These are phyloP conservation scores for Paramacrobiotus metropolitanus DNA, from an alignment of 1,140 invertebrate species.

Conservation along the genomic window DNA sequence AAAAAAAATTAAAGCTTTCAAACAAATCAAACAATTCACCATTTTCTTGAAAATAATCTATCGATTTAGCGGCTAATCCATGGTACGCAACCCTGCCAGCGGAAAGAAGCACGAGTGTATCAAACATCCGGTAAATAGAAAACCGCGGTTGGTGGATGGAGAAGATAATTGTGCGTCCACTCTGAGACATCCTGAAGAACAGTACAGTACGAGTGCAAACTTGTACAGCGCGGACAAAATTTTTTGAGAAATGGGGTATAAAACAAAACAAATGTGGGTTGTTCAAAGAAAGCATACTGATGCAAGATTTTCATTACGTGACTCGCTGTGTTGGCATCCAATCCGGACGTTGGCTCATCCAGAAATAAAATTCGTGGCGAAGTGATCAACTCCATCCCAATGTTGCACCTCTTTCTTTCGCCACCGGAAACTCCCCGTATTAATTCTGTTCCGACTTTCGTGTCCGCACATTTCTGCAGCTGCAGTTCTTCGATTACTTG, in stretches of 20 bases:
- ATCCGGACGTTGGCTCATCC: slow-evolving; percentile 25
- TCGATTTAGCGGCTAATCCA: slow-evolving; percentile 16
- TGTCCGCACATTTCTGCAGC: slow-evolving; percentile 18
- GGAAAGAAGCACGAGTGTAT: slow-evolving; percentile 18
- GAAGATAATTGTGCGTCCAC: slow-evolving; percentile 21
- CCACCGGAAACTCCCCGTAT: slow-evolving; percentile 42
- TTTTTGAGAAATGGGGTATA: no score
- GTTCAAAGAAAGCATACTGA: no score
- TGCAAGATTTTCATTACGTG: slow-evolving; percentile 21
- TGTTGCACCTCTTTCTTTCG: slow-evolving; percentile 62
- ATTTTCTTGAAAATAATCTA: slow-evolving; percentile 17
- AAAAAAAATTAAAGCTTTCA: not conserved
- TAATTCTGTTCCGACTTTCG: slow-evolving; percentile 22
- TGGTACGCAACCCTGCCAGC: slow-evolving; percentile 20
- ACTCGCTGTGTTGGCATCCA: slow-evolving; percentile 23
- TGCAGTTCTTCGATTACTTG: slow-evolving; percentile 19
- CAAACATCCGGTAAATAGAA: slow-evolving; percentile 22
- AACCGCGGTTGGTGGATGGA: slow-evolving; percentile 25
- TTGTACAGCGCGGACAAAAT: no score
- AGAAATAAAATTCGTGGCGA: slow-evolving; percentile 60
- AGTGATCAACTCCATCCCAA: slow-evolving; percentile 59
- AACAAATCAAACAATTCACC: slow-evolving; percentile 19
- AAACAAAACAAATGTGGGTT: no score
- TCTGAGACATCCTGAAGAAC: slow-evolving; percentile 17
- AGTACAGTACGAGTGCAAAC: no score